Conservation (phyloP, 2,888 invertebrate genomes). For the Arge pagana region DNA sequence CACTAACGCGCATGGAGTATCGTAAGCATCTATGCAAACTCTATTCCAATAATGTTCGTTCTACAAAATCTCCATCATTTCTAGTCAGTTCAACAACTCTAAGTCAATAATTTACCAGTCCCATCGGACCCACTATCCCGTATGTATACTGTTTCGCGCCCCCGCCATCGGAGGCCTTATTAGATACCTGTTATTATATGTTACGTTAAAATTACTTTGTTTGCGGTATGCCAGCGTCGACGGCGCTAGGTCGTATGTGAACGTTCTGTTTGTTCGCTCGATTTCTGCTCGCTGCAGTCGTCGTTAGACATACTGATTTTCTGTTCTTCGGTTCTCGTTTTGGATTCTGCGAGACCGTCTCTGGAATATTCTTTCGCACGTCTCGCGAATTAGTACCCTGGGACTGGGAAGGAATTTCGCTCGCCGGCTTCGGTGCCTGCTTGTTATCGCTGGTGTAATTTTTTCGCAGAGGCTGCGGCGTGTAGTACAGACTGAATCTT, state of each 20-base stretch:
- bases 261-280: constrained; percentile 41
- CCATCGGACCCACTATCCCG: not conserved
- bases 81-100: constrained; percentile 7
- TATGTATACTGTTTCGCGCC: not conserved
- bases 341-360: not conserved
- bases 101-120: not conserved
- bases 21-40: not conserved
- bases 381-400: not conserved
- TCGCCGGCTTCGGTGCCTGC: constrained; percentile 25
- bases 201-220: not conserved
- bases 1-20: not conserved
- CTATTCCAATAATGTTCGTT: not conserved
- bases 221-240: constrained; percentile 31
- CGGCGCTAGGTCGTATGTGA: constrained; percentile 33
- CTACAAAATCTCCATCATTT: not conserved
- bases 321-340: constrained; percentile 29
- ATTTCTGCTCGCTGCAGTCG: constrained; percentile 41
- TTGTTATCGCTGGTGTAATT: constrained; percentile 36
- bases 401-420: constrained; percentile 19
- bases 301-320: constrained; percentile 38
- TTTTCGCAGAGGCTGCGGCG: constrained; percentile 47
- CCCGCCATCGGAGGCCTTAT: not conserved
- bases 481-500: constrained; percentile 49
- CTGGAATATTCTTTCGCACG: not conserved
- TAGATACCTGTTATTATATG: not conserved